Conservation (phyloP, 1,140 invertebrate genomes). For the Philopotamus ludificatus region DNA sequence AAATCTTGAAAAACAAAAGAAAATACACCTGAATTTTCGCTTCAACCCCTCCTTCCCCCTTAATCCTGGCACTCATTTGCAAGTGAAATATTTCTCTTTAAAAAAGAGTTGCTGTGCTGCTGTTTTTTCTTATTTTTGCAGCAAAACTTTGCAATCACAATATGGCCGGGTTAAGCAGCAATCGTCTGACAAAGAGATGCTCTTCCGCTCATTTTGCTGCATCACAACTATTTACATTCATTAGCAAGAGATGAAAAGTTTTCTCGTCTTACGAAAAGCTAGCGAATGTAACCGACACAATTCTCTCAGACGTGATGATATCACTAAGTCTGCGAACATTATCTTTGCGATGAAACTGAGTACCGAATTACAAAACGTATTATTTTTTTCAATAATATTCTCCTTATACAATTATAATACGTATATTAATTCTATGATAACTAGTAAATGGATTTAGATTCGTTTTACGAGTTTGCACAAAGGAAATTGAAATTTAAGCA, state of each 20-base stretch:
- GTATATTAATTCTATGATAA: too few species aligned
- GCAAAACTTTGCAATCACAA: neutral
- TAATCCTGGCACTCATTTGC: constrained; percentile 16
- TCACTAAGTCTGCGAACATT: too few species aligned
- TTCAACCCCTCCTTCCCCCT: constrained; percentile 2
- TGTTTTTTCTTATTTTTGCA: neutral
- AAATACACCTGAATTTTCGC: neutral
- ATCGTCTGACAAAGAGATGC: neutral
- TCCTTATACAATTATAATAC: too few species aligned
- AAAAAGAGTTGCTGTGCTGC: neutral
- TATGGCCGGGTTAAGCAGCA: neutral
- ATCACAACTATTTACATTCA: neutral
- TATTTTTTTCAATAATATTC: too few species aligned
- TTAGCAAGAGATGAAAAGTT: neutral
- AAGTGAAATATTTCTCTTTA: constrained; percentile 2
- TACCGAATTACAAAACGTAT: too few species aligned
- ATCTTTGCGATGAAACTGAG: too few species aligned
- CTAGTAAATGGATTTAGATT: too few species aligned
- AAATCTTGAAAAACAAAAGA: constrained; percentile 6
- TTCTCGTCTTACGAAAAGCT: too few species aligned
- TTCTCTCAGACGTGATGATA: too few species aligned
- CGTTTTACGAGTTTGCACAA: too few species aligned
- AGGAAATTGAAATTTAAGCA: too few species aligned
- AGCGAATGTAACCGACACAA: too few species aligned
- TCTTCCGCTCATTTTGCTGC: neutral